Evolutionary conservation across 2,113 vertebrate genomes (phyloP).

Genomic region (Burhinus bistriatus): DNA sequence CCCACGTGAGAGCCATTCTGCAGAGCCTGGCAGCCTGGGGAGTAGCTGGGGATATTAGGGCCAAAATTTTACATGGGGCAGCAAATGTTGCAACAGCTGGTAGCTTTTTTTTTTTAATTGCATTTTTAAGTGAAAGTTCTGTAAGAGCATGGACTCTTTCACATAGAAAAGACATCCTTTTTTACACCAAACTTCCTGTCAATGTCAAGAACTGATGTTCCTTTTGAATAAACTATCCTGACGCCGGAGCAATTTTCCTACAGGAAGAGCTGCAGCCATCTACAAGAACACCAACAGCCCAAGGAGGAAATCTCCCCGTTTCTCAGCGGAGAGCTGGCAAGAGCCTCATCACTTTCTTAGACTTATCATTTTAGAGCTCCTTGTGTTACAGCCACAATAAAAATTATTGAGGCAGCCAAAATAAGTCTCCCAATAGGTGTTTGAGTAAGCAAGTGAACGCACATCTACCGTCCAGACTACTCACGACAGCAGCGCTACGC

Average conservation of each 20-base stretch:
- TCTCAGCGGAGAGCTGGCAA: not conserved
- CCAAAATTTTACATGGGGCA: not conserved
- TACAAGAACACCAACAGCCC: not conserved
- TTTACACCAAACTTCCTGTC: not conserved
- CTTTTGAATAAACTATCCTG: not conserved
- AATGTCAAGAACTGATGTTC: not conserved
- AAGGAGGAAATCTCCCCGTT: accelerated
- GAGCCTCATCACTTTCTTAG: not conserved
- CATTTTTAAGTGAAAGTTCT: not conserved
- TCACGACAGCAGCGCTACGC: not conserved
- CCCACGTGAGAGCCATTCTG: accelerated
- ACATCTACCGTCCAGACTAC: not conserved
- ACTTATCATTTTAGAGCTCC: not conserved
- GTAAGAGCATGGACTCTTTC: not conserved
- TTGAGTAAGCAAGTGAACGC: not conserved
- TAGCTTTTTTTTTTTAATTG: not conserved
- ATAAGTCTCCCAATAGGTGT: not conserved
- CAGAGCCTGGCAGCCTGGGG: not conserved
- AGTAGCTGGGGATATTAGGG: not conserved
- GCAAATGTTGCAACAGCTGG: not conserved
- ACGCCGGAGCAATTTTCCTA: not conserved
- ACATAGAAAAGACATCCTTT: not conserved
- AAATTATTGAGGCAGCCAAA: not conserved
- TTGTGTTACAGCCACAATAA: not conserved
- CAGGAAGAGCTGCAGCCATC: not conserved